Conservation (phyloP, 2,888 invertebrate genomes). For the Noctua pronuba region DNA sequence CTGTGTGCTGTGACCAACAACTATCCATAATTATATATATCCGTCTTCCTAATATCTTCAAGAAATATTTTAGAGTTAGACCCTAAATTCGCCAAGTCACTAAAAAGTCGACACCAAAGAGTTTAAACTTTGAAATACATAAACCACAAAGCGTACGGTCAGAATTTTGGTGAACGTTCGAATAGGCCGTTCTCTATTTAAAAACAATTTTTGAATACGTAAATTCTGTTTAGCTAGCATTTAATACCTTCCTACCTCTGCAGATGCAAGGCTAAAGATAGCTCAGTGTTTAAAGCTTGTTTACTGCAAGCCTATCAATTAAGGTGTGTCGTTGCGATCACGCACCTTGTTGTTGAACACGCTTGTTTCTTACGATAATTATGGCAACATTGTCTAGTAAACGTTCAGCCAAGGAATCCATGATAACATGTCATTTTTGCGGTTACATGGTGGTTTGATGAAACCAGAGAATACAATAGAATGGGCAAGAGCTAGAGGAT, state of each 20-base stretch:
- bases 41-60: neutral
- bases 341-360: slow-evolving; percentile 39
- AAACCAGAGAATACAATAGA: neutral
- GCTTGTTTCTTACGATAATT: slow-evolving; percentile 31
- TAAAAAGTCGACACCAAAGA: neutral
- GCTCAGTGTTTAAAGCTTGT: slow-evolving; percentile 14
- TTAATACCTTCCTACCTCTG: neutral
- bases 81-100: neutral
- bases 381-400: slow-evolving; percentile 26
- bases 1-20: neutral
- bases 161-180: neutral
- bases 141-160: neutral
- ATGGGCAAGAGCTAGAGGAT: neutral
- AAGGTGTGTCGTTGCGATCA: slow-evolving; percentile 35
- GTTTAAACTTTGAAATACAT: neutral
- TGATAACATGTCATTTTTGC: slow-evolving; percentile 7
- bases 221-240: neutral
- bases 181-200: neutral
- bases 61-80: neutral
- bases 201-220: neutral
- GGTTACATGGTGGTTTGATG: neutral
- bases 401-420: slow-evolving; percentile 2
- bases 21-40: neutral
- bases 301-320: slow-evolving; percentile 29
- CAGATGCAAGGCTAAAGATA: slow-evolving; percentile 14